A percentile compares a stretch with the other conserved stretches of the same genome.
Conservation (phyloP, 1,140 invertebrate genomes). For the Drosophila jambulina region DNA sequence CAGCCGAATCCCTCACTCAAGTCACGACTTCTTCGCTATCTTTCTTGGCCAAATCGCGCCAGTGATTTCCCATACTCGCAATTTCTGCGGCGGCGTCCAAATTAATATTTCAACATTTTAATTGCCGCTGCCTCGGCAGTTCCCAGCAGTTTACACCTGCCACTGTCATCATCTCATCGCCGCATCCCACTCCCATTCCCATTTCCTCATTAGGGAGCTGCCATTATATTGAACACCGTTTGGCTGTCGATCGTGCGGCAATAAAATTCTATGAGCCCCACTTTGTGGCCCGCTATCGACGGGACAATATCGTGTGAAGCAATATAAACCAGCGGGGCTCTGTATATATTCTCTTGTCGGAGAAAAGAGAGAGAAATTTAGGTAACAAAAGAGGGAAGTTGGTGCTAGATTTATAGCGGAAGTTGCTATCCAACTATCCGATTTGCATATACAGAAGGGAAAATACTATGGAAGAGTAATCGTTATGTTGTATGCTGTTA, state of each 20-base stretch:
- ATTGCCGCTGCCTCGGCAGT: constrained; percentile 32
- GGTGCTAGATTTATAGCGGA: constrained; percentile 48
- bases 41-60: constrained; percentile 38
- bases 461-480: background rate
- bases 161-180: constrained; percentile 39
- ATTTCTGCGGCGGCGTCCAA: constrained; percentile 20
- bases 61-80: constrained; percentile 44
- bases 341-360: background rate
- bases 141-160: constrained; percentile 60
- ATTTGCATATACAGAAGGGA: constrained; percentile 40
- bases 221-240: constrained; percentile 79
- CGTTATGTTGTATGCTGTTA: background rate
- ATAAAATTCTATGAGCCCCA: constrained; percentile 78
- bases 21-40: constrained; percentile 52
- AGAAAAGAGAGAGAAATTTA: constrained; percentile 10
- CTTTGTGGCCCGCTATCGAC: constrained; percentile 63
- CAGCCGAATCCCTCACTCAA: constrained; percentile 33
- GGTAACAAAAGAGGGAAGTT: constrained; percentile 5
- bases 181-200: constrained; percentile 12
- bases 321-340: constrained; percentile 36
- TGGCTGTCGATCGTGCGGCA: constrained; percentile 71
- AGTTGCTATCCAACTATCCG: constrained; percentile 33
- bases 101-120: constrained; percentile 66
- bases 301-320: constrained; percentile 77
- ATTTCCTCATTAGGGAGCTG: constrained; percentile 49